A percentile compares a stretch with the other conserved stretches of the same genome.
These are phyloP conservation scores for Orthonyx spaldingii DNA, from an alignment of 2,113 vertebrate species.

Conservation along the genomic window DNA sequence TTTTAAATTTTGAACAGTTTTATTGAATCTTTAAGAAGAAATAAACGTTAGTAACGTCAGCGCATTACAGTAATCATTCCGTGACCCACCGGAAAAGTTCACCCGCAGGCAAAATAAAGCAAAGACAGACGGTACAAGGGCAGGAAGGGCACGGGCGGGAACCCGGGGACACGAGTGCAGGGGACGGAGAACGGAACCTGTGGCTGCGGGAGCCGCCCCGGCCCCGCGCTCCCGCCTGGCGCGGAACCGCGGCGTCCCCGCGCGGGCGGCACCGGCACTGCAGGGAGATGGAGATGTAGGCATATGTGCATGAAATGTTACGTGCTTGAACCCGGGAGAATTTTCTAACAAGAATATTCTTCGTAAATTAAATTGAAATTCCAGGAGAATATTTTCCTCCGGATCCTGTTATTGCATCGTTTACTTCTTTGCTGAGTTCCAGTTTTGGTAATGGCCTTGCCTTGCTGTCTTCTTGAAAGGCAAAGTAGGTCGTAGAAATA, in stretches of 20 bases:
- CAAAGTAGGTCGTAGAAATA: neutral
- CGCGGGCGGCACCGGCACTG: neutral
- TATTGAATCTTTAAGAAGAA: neutral
- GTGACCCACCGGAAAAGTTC: neutral
- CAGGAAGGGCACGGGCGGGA: neutral
- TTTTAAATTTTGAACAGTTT: neutral
- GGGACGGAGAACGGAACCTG: rapidly evolving
- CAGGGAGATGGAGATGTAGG: rapidly evolving
- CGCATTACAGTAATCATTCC: neutral
- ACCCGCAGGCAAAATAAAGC: neutral
- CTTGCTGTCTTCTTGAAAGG: neutral
- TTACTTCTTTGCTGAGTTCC: neutral
- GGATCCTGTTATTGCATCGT: rapidly evolving
- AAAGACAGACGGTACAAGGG: rapidly evolving
- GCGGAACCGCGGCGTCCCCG: neutral
- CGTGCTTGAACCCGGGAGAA: rapidly evolving
- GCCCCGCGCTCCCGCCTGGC: neutral
- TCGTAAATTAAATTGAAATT: neutral
- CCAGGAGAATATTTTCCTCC: too few relatives aligned
- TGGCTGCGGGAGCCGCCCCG: neutral
- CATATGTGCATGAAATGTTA: rapidly evolving
- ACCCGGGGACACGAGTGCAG: rapidly evolving
- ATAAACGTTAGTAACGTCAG: rapidly evolving
- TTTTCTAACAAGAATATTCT: rapidly evolving
- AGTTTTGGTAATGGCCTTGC: neutral